Evolutionary conservation across 2,797 vertebrate genomes (phyloP).

Genomic region (Danio jaintianensis): DNA sequence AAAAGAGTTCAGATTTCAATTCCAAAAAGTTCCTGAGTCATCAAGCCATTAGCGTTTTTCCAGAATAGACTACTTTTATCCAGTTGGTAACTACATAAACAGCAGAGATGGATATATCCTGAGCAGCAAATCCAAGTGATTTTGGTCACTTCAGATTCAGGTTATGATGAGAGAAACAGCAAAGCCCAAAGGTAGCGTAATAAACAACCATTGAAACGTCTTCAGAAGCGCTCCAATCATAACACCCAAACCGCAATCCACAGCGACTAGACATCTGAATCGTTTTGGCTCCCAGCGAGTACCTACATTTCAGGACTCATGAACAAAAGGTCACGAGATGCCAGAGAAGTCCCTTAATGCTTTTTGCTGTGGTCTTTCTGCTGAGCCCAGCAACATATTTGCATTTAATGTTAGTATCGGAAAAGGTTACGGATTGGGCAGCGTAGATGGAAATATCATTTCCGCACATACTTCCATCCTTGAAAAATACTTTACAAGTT

Average conservation of each 20-base stretch:
- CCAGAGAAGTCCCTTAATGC: not conserved
- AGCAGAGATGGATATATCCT: conserved; percentile 15
- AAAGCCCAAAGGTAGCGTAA: conserved; percentile 23
- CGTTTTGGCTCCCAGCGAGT: not conserved
- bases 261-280: not conserved
- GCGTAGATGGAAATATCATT: not conserved
- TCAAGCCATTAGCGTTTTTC: not conserved
- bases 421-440: not conserved
- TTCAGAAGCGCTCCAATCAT: conserved; percentile 29
- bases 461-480: not conserved
- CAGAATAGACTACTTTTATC: conserved; percentile 23
- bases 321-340: conserved; percentile 14
- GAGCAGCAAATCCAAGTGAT: conserved; percentile 11
- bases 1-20: not conserved
- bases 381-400: conserved; percentile 16
- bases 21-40: conserved; percentile 10
- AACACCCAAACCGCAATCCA: conserved; percentile 47
- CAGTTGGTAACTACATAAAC: conserved; percentile 12
- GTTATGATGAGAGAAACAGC: conserved; percentile 52
- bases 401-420: not conserved
- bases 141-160: conserved; percentile 6
- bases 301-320: not conserved
- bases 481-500: not conserved
- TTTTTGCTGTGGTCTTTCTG: conserved; percentile 18
- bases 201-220: conserved; percentile 28